Percentiles rank a stretch among this genome's conserved stretches.
Conservation (phyloP, 2,797 vertebrate genomes). For the Choloepus didactylus region DNA sequence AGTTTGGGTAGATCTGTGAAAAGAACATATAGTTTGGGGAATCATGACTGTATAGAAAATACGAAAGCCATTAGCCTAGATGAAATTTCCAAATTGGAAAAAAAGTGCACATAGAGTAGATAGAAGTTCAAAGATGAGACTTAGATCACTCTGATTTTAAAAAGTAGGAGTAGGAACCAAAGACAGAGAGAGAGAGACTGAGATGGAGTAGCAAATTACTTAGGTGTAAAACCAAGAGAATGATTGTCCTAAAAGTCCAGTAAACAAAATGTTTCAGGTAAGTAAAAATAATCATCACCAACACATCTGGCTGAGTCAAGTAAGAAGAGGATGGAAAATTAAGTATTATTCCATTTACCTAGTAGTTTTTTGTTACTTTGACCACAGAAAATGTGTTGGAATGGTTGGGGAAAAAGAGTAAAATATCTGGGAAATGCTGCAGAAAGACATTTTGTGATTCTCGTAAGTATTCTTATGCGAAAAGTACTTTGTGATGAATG, state of each 20-base stretch:
- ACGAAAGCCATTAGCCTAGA: background rate
- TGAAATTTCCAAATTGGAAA: background rate
- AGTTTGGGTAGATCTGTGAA: background rate
- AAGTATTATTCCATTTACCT: background rate
- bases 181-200: background rate
- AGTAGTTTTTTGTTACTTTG: background rate
- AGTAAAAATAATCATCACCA: background rate
- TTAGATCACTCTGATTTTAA: background rate
- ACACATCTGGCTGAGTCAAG: background rate
- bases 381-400: background rate
- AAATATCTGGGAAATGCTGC: background rate
- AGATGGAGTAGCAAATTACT: background rate
- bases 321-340: background rate
- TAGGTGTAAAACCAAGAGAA: background rate
- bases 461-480: background rate
- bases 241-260: background rate
- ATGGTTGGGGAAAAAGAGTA: background rate
- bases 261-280: background rate
- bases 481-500: background rate
- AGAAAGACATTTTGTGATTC: background rate
- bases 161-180: background rate
- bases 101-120: background rate
- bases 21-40: background rate
- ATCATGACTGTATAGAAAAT: background rate
- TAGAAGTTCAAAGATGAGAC: background rate